phyloP scores from a whole-genome alignment of 2,888 invertebrate species.

The Argyresthia goedartella region DNA sequence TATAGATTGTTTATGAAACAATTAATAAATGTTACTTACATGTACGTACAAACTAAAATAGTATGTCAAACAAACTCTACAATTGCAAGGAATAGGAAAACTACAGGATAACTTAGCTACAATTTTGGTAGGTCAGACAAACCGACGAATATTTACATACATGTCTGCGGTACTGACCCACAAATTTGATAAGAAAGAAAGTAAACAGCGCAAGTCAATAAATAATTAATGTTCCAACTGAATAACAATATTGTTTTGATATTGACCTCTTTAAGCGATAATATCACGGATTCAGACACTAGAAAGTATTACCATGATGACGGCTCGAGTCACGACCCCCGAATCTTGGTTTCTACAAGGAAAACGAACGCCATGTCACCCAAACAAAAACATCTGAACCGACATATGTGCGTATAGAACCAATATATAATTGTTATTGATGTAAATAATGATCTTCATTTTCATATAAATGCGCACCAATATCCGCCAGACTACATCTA shows the following conservation, averaged over 20 bases:
- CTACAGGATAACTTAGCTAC: not conserved
- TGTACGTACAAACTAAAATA: no score
- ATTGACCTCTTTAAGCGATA: constrained; percentile 39
- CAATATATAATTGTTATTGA: no score
- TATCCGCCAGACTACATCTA: not conserved
- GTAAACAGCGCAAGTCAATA: constrained; percentile 48
- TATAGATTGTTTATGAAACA: no score
- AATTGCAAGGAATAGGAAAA: no score
- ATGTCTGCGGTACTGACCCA: constrained; percentile 40
- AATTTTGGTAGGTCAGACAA: not conserved
- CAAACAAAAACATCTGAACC: not conserved
- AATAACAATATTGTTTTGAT: constrained; percentile 50
- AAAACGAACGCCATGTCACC: not conserved
- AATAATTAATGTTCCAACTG: constrained; percentile 49
- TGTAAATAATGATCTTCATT: no score
- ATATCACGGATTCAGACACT: not conserved
- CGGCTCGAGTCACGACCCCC: not conserved
- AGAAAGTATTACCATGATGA: not conserved
- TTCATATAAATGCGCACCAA: no score
- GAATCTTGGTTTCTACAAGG: not conserved
- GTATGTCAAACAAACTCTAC: no score
- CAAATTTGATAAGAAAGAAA: constrained; percentile 55
- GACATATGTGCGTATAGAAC: not conserved
- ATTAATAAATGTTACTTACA: no score
- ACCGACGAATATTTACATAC: constrained; percentile 1